Conservation (phyloP, 2,113 vertebrate genomes). For the Echinops telfairi region DNA sequence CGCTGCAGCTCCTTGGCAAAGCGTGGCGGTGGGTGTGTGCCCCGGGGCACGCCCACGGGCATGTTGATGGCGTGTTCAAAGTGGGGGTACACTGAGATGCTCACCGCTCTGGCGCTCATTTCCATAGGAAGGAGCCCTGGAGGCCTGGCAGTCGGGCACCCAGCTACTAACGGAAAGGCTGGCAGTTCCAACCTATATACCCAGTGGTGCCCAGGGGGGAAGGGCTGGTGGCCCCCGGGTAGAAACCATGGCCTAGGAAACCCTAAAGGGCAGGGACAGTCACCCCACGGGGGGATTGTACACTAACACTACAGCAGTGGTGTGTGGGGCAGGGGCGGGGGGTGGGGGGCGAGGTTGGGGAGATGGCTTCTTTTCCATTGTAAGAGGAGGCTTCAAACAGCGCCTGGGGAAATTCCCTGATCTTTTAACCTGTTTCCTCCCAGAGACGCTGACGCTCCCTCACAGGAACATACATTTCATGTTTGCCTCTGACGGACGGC, state of each 20-base stretch:
- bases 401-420: too few species aligned
- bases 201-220: too few species aligned
- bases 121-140: not conserved
- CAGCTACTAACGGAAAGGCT: not conserved
- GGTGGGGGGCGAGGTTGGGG: not conserved
- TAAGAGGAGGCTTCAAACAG: too few species aligned
- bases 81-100: not conserved
- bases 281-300: too few species aligned
- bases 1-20: constrained; percentile 79
- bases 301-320: too few species aligned
- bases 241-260: not conserved
- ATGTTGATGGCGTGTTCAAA: constrained; percentile 67
- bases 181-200: not conserved
- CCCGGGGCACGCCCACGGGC: not conserved
- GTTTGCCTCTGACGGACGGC: too few species aligned
- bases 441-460: too few species aligned
- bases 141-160: not conserved
- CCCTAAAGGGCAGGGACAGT: not conserved
- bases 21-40: not conserved
- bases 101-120: not conserved
- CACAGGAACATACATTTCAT: not conserved
- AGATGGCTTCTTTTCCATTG: not conserved
- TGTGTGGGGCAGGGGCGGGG: too few species aligned
- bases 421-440: too few species aligned
- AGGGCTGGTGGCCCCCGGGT: too few species aligned